A percentile compares a stretch with the other conserved stretches of the same genome.
These are phyloP conservation scores for Psammodynastes pulverulentus DNA, from an alignment of 2,113 vertebrate genomes.

Conservation along the genomic window DNA sequence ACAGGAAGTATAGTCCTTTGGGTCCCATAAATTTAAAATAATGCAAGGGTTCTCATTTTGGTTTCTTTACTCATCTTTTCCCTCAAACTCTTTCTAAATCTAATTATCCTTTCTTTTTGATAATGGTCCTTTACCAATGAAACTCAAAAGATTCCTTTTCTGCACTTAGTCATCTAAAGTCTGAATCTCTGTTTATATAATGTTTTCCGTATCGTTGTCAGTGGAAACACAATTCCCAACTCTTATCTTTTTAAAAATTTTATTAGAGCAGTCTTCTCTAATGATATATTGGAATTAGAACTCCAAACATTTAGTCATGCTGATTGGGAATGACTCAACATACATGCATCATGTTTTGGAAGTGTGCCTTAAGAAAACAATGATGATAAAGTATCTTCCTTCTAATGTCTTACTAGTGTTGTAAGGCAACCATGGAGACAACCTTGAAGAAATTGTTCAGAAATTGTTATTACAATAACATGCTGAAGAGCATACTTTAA, in stretches of 20 bases:
- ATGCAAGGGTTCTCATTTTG: background rate
- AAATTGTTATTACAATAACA: background rate
- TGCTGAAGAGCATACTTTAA: background rate
- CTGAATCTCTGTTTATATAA: background rate
- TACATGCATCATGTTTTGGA: background rate
- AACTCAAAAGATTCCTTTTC: background rate
- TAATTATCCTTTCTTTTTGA: background rate
- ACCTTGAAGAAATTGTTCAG: background rate
- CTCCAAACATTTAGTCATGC: background rate
- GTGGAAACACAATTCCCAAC: background rate
- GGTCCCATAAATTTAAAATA: background rate
- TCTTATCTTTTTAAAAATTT: background rate
- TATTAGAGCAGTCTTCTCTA: background rate
- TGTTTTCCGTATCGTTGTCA: background rate
- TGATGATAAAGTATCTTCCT: background rate
- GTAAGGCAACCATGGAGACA: background rate
- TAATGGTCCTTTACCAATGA: background rate
- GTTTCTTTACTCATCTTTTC: background rate
- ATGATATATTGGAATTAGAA: background rate
- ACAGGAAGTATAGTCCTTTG: background rate
- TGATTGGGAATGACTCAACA: background rate
- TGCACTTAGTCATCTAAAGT: background rate
- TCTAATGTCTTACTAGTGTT: background rate
- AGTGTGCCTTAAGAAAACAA: background rate
- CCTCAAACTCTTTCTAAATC: background rate